Conservation (phyloP, 1,140 invertebrate species). For the Sitodiplosis mosellana region DNA sequence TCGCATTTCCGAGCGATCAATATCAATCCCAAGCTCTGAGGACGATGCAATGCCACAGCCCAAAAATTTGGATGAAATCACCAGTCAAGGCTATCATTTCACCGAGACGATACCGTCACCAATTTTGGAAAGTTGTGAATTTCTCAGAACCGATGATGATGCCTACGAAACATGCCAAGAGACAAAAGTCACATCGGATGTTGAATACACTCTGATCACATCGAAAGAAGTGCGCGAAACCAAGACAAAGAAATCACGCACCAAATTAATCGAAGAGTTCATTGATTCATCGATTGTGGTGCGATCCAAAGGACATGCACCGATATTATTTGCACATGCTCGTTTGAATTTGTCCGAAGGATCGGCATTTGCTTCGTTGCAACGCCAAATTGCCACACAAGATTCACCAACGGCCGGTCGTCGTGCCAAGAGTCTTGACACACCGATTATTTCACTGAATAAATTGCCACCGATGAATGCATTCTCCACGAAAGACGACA, state of each 20-base stretch:
- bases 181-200: slow-evolving; percentile 19
- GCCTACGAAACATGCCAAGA: slow-evolving; percentile 24
- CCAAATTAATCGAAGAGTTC: slow-evolving; percentile 22
- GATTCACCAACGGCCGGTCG: slow-evolving; percentile 53
- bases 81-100: slow-evolving; percentile 34
- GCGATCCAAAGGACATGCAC: slow-evolving; percentile 44
- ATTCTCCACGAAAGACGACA: slow-evolving; percentile 75
- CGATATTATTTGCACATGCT: slow-evolving; percentile 56
- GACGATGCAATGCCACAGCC: slow-evolving; percentile 32
- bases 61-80: slow-evolving; percentile 23
- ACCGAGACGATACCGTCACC: slow-evolving; percentile 38
- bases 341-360: slow-evolving; percentile 62
- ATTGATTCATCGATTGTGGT: slow-evolving; percentile 24
- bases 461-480: slow-evolving; percentile 61
- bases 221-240: slow-evolving; percentile 5
- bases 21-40: slow-evolving; percentile 49
- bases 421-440: slow-evolving; percentile 62
- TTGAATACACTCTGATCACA: slow-evolving; percentile 21
- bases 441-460: slow-evolving; percentile 59
- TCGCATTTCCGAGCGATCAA: slow-evolving; percentile 44
- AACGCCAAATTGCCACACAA: slow-evolving; percentile 46
- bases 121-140: slow-evolving; percentile 35
- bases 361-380: slow-evolving; percentile 47
- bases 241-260: slow-evolving; percentile 17
- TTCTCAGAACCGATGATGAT: slow-evolving; percentile 36